These are phyloP conservation scores for Spea hammondii DNA, from an alignment of 2,797 vertebrate genomes.

Conservation along the genomic window DNA sequence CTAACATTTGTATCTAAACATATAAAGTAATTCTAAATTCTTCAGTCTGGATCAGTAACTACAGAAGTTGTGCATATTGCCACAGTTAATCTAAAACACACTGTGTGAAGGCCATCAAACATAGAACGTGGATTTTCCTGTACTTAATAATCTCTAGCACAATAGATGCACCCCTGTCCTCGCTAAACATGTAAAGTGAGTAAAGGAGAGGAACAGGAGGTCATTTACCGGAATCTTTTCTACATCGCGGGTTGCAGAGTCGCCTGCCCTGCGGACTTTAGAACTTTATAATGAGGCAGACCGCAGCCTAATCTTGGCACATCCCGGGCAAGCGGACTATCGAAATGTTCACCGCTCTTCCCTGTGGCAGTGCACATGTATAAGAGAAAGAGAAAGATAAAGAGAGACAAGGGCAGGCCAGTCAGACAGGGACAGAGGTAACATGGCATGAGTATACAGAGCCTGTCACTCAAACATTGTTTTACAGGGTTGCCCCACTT, in stretches of 20 bases:
- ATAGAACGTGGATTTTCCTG: background rate
- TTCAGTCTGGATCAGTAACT: too few species aligned
- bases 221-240: slow-evolving; percentile 51
- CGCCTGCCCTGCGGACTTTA: slow-evolving; percentile 53
- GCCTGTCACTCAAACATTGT: slow-evolving; percentile 10
- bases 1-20: background rate
- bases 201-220: slow-evolving; percentile 48
- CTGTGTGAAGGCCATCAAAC: background rate
- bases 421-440: slow-evolving; percentile 46
- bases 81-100: background rate
- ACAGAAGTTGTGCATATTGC: background rate
- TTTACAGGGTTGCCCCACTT: background rate
- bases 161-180: slow-evolving; percentile 43
- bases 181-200: slow-evolving; percentile 40
- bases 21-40: background rate
- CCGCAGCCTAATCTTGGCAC: slow-evolving; percentile 54
- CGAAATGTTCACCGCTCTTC: slow-evolving; percentile 54
- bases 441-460: slow-evolving; percentile 33
- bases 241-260: slow-evolving; percentile 53
- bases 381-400: slow-evolving; percentile 41
- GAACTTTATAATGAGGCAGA: slow-evolving; percentile 53
- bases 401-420: slow-evolving; percentile 43
- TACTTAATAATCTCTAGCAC: slow-evolving; percentile 7
- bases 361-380: slow-evolving; percentile 52
- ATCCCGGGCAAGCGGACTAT: slow-evolving; percentile 53